Base-by-base conservation (phyloP, 2,113 vertebrate genomes). In the Vombatus ursinus region DNA sequence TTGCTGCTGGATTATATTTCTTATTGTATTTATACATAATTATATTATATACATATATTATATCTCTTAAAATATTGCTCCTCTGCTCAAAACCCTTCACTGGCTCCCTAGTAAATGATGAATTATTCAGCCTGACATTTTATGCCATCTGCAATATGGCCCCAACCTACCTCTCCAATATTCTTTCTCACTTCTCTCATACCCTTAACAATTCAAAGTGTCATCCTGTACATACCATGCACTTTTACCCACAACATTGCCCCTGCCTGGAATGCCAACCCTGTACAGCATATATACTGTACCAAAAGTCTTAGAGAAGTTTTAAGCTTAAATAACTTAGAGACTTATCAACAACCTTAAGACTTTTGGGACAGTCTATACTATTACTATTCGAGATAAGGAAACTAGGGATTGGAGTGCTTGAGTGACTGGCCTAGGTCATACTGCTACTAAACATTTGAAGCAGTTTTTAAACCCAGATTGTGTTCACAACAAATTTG, bases 11-110 rank as follows among this genome's bases (percentile, higher is more conserved):
- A 93, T 89, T 92, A 2, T 89, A 44, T 90, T 90, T 19, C n/a
- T 93, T 94, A 96, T 49, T 49, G 5, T 49, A 5, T 49, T 49
- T 49, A 49, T 49, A 49, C 5, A 49, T 49, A 49, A 49, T 49
- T 49, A 49, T 49, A 49, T 49, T 49, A 49, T 49, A 49, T 49
- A n/a, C n/a, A n/a, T n/a, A n/a, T n/a, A 93, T 89, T 92, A 2
- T 89, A 44, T 90, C 89, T 19, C n/a, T 93, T 94, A 96, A 95
- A 95, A 89, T 22, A 50, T 5, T 48, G 47, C 9, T 92, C 49
- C 26, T 37, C 11, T 94, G 3, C 23, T 96, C 89, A 94, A 95
- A 94, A 90, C 0, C 37, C 7, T 61, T 92, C 23, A 28, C n/a
- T 49, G 57, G 89, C 50, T 52, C 47, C 57, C 57, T 90, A 92